phyloP scores from a whole-genome alignment of 2,113 vertebrate species.

The Hystrix cristata region DNA sequence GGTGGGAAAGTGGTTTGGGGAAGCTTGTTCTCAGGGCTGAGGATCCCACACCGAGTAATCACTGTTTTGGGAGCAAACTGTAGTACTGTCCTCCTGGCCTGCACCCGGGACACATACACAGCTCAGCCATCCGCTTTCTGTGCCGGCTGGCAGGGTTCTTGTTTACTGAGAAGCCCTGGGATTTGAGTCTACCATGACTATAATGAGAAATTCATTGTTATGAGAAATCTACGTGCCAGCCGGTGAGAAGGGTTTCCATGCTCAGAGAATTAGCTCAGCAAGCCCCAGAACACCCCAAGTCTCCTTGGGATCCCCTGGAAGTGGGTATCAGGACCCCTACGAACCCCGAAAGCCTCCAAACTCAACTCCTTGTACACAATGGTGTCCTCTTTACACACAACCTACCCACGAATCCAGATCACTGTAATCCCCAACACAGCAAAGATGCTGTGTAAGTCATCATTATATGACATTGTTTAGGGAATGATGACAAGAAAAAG shows the following conservation, averaged over 20 bases:
- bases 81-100: not conserved
- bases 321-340: not conserved
- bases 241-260: not conserved
- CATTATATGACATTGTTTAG: not conserved
- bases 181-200: not conserved
- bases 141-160: not conserved
- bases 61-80: not conserved
- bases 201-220: not conserved
- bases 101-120: not conserved
- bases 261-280: not conserved
- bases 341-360: no score
- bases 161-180: not conserved
- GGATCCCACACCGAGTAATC: no score
- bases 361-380: not conserved
- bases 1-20: not conserved
- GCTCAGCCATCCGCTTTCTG: not conserved
- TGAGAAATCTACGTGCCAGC: not conserved
- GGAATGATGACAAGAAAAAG: not conserved
- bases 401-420: not conserved
- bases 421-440: not conserved
- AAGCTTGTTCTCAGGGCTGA: not conserved
- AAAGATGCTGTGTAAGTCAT: no score
- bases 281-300: not conserved
- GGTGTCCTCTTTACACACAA: fast-evolving
- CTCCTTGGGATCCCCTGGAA: not conserved